phyloP scores from a whole-genome alignment of 2,797 vertebrate genomes.

The Miichthys miiuy region DNA sequence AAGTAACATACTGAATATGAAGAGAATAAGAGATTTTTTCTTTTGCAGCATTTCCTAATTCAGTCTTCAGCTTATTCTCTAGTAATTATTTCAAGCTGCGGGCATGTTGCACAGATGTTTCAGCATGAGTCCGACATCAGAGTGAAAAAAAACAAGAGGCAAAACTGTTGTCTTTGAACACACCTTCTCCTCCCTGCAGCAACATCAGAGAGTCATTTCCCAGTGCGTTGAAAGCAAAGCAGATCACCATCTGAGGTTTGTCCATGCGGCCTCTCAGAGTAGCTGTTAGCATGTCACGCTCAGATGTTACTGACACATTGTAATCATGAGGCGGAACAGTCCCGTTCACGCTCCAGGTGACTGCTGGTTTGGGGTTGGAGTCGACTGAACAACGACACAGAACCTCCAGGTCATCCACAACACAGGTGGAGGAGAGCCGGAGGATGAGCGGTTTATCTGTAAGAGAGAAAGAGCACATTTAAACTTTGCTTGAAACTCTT shows the following conservation, averaged over 20 bases:
- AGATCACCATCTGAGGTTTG: constrained; percentile 71
- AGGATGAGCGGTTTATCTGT: constrained; percentile 82
- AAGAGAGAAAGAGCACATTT: constrained; percentile 10
- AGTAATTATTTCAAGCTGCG: constrained; percentile 4
- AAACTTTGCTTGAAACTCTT: not conserved
- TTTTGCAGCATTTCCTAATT: not conserved
- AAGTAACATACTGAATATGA: not conserved
- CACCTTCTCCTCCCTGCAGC: constrained; percentile 70
- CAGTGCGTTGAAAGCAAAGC: constrained; percentile 81
- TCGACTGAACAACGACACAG: constrained; percentile 81
- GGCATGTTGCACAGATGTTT: constrained; percentile 29
- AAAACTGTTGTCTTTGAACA: constrained; percentile 35
- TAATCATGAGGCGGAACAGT: constrained; percentile 70
- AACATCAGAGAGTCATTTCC: constrained; percentile 83
- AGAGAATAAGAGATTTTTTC: not conserved
- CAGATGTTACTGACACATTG: constrained; percentile 70
- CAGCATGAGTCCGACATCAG: not conserved
- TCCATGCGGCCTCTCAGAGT: constrained; percentile 73
- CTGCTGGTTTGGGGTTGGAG: constrained; percentile 82
- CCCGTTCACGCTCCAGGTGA: constrained; percentile 86
- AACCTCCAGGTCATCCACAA: constrained; percentile 52
- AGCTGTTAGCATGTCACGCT: constrained; percentile 50
- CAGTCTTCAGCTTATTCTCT: not conserved
- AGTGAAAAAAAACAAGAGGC: constrained; percentile 39
- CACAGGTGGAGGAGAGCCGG: constrained; percentile 72